Percentiles rank a stretch among this genome's conserved stretches.
Conservation (phyloP, 1,140 invertebrate species). For the Pararge aegeria region DNA sequence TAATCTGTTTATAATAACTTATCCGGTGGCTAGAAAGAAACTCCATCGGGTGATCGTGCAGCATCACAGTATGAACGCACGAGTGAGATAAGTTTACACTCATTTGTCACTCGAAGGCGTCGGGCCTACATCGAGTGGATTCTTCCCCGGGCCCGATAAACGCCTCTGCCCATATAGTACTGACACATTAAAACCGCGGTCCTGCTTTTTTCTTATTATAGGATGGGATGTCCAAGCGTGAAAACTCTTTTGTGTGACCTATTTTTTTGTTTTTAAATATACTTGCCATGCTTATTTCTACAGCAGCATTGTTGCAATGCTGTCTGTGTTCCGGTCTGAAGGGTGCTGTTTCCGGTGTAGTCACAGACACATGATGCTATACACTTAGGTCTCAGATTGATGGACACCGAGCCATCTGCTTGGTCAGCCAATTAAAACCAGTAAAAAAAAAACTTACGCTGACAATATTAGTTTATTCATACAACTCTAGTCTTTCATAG, state of each 20-base stretch:
- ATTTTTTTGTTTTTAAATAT: too few relatives aligned
- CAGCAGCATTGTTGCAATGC: too few relatives aligned
- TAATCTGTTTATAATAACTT: background rate
- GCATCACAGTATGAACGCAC: conserved; percentile 36
- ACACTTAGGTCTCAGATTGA: too few relatives aligned
- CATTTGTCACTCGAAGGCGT: conserved; percentile 64
- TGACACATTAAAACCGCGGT: conserved; percentile 48
- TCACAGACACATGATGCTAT: too few relatives aligned
- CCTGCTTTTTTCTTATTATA: conserved; percentile 5
- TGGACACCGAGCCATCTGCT: too few relatives aligned
- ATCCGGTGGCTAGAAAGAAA: conserved; percentile 37
- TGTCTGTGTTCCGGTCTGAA: too few relatives aligned
- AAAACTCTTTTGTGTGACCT: background rate
- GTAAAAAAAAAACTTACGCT: too few relatives aligned
- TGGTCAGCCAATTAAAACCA: too few relatives aligned
- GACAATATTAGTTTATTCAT: too few relatives aligned
- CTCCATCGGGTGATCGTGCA: conserved; percentile 42
- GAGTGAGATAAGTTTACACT: conserved; percentile 59
- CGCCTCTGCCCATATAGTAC: conserved; percentile 50
- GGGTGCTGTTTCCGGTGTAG: too few relatives aligned
- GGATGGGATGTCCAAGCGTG: background rate
- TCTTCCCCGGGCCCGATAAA: conserved; percentile 61
- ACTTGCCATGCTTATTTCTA: too few relatives aligned
- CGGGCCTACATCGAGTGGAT: conserved; percentile 65
- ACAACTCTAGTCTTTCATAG: too few relatives aligned